Base-by-base conservation (phyloP, 2,113 vertebrate species). In the Scortum barcoo region DNA sequence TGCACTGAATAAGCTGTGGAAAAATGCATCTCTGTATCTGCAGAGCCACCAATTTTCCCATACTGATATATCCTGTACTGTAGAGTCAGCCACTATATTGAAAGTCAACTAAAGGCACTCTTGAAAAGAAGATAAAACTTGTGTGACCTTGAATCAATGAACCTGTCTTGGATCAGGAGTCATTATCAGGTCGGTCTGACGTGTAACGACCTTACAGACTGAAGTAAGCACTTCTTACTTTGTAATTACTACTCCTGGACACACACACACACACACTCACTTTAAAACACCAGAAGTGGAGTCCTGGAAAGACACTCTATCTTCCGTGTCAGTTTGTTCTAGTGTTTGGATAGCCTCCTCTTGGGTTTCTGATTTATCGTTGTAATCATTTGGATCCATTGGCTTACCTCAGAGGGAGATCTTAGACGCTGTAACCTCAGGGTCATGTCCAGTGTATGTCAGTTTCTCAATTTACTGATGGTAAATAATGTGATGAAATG, bases 351-450 rank as follows among this genome's bases (percentile, higher is more conserved):
- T 91, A 76, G 63, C 87, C 81, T 77, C 60, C 68, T 89, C 85
- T 91, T 75, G 50, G 87, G 85, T 93, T 90, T 88, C 90, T 78
- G 87, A 76, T 85, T 86, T 65, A 81, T 85, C 76, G 0, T 44
- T 24, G 46, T 50, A 48, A 71, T 85, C 81, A 38, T 70, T 42
- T 36, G 50, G 80, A 51, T 66, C 46, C 3, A 38, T 9, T 44
- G 33, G 54, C 79, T 54, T 20, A 77, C 60, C 65, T 81, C 48
- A 61, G 81, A 61, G 57, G 48, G 79, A 54, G 61, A 74, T 72
- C 67, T 33, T 10, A 26, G 83, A 75, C 42, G 8, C 7, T 17
- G 13, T 57, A 80, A 71, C 60, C 30, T 1, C 12, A 0, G 48
- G 57, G 70, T 84, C 85, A 72, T 2, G 46, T 50, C 51, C n/a